Conservation (phyloP, 30 jellyfish, hydroid and myxozoan species). For the Sanderia malayensis region DNA sequence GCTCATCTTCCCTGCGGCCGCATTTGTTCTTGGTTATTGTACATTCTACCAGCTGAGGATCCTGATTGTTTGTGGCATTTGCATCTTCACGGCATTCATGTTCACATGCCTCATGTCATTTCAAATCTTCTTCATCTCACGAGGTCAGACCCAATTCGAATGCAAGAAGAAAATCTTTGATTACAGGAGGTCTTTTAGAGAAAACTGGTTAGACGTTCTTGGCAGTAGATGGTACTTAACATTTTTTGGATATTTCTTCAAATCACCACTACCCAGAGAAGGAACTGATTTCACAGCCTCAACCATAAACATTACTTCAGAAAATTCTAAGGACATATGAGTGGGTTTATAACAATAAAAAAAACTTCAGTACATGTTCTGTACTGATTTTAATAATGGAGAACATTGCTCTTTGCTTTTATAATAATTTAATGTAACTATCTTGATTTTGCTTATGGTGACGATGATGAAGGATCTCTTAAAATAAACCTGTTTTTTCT, state of each 20-base stretch:
- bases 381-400: neutral
- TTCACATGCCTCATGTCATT: conserved; percentile 80
- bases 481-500: no score
- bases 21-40: conserved; percentile 66
- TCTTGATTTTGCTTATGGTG: no score
- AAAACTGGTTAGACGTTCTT: conserved; percentile 74
- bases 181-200: conserved; percentile 31
- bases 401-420: neutral
- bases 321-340: neutral
- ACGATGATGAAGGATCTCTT: no score
- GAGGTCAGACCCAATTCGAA: conserved; percentile 98
- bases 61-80: conserved; percentile 72
- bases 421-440: no score
- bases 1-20: conserved; percentile 76
- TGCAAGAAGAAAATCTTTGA: conserved; percentile 71
- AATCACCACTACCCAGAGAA: conserved; percentile 80
- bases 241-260: conserved; percentile 45
- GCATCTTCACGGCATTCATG: conserved; percentile 71
- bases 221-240: conserved; percentile 86
- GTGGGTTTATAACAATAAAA: no score
- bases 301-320: neutral
- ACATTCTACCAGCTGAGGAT: conserved; percentile 50
- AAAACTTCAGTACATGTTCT: no score
- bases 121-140: conserved; percentile 76
- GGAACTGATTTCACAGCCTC: conserved; percentile 69